Percentiles rank a stretch among this genome's conserved stretches.
These are phyloP conservation scores for Drosophila ezoana DNA, from an alignment of 2,888 invertebrate species.

Conservation along the genomic window DNA sequence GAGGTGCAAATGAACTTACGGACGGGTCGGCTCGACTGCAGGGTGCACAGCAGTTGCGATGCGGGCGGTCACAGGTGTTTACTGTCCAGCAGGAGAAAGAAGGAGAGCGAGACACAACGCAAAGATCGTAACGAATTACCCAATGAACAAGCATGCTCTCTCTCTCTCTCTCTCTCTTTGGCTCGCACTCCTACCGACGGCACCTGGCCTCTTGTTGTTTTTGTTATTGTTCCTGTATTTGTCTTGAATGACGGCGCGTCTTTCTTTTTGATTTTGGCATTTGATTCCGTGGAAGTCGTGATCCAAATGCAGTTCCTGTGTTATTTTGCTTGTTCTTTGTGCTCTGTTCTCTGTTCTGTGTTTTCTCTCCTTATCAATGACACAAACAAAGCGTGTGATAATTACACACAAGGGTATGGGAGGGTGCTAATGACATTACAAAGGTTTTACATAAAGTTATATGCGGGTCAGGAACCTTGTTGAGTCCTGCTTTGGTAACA, in stretches of 20 bases:
- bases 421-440: slow-evolving; percentile 48
- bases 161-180: slow-evolving; percentile 1
- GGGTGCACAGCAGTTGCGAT: slow-evolving; percentile 38
- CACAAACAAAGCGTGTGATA: slow-evolving; percentile 67
- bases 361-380: slow-evolving; percentile 50
- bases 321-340: slow-evolving; percentile 53
- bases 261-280: slow-evolving; percentile 51
- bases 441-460: slow-evolving; percentile 20
- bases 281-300: slow-evolving; percentile 64
- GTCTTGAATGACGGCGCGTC: slow-evolving; percentile 64
- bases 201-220: slow-evolving; percentile 30
- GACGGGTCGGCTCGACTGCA: slow-evolving; percentile 19
- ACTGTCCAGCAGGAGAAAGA: slow-evolving; percentile 27
- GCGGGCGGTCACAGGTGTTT: slow-evolving; percentile 79
- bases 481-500: slow-evolving; percentile 22
- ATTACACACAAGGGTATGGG: slow-evolving; percentile 50
- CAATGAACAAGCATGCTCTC: slow-evolving; percentile 1
- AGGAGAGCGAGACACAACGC: slow-evolving; percentile 15
- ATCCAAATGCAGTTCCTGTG: slow-evolving; percentile 75
- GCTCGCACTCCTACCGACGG: slow-evolving; percentile 24
- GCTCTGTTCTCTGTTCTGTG: slow-evolving; percentile 26
- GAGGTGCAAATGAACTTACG: slow-evolving; percentile 56
- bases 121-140: slow-evolving; percentile 40
- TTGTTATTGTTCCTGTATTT: slow-evolving; percentile 57
- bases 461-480: slow-evolving; percentile 43